Base-by-base conservation (phyloP, 1,140 invertebrate genomes). In the Drosophila willistoni region DNA sequence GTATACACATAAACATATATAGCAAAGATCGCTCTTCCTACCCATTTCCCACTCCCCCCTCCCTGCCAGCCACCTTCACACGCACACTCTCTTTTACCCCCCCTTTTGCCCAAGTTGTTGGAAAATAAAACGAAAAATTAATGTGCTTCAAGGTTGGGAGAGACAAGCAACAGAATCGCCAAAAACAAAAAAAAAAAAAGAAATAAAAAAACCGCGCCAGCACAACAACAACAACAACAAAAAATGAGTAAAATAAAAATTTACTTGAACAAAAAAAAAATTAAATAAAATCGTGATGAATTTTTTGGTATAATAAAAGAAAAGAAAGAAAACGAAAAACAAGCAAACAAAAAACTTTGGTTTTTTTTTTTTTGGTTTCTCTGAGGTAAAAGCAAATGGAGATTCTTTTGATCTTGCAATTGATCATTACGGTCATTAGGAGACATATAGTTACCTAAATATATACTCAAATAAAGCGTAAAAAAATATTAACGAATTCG, bases 231-330 rank as follows among this genome's bases (percentile, higher is more conserved):
- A n/a, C n/a, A n/a, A n/a, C n/a, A n/a, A n/a, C n/a, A 63, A 75
- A 36, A 63, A 57, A 10, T 59, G 60, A 47, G 70, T 56, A 56
- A 60, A 77, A 63, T 59, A 73, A 70, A 29, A 70, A 73, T 57
- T 63, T 63, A 68, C 62, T 55, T 36, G 14, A 72, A 72, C 55
- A 62, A 76, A 64, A 83, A 29, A 72, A 84, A 78, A 84, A 71
- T 69, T 73, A 86, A 87, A 86, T 86, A 79, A 86, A 82, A 86
- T 86, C 83, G 82, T 86, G 82, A 86, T 86, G 82, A 87, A 83
- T 86, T 51, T 51, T 87, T 82, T 86, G 82, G 83, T 83, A 87
- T 72, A 82, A 86, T 83, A 83, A 87, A 25, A 25, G 3, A 25
- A 87, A 73, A 83, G 55, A 47, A 62, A 29, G 6, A 29, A 36